Base-by-base conservation (phyloP, 2,797 vertebrate genomes). In the Sarcophilus harrisii region DNA sequence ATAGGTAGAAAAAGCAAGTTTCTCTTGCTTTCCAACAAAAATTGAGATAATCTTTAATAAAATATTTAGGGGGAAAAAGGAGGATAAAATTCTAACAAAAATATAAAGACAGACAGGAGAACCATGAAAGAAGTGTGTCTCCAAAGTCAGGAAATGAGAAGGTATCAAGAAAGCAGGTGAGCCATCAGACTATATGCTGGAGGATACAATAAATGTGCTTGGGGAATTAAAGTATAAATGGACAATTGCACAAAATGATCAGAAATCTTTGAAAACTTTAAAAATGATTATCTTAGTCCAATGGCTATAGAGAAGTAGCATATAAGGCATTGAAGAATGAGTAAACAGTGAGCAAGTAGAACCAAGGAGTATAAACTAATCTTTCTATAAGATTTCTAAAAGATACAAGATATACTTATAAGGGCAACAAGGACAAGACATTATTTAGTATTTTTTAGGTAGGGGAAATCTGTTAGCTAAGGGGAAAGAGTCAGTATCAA, bases 101-200 rank as follows among this genome's bases (percentile, higher is more conserved):
- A 38, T 38, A 21, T 38, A 73, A 38, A 73, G 32, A 73, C 1
- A 73, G 14, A 18, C 1, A 73, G 14, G 6, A 93, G 27, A 92
- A 60, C 29, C n/a, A 92, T 60, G 62, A 96, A 93, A 94, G 87
- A 90, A 45, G 57, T 94, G 92, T 96, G 87, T 95, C 95, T 87
- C 95, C 93, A 96, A 96, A 96, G 57, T 96, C 66, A 96, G 87
- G 49, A 97, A 96, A 96, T 38, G 66, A 81, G 21, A 24, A 24
- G 18, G 6, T 45, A 38, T 81, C 66, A 81, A 24, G 62, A 66
- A 81, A 45, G 18, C 9, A 8, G 8, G 21, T 38, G 8, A 16
- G 18, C 2, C 21, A 38, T n/a, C n/a, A 45, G 45, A 18, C 8
- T 8, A 24, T 81, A 21, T 81, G 66, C n/a, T 32, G 10, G 54